Evolutionary conservation across 2,797 vertebrate species (phyloP).

Genomic region (Spea hammondii): DNA sequence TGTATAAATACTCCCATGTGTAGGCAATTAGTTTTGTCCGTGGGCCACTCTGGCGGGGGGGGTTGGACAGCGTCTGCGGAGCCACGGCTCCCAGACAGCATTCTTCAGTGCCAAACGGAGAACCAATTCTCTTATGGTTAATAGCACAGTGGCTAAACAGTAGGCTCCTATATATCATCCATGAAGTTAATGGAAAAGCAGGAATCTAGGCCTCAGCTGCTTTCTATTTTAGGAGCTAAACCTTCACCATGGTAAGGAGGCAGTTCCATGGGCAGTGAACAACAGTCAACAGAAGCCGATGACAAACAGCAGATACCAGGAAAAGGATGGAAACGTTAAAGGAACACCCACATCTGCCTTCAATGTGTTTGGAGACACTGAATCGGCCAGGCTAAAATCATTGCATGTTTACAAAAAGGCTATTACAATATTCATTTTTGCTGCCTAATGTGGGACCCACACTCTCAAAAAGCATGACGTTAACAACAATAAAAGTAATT

Average conservation of each 20-base stretch:
- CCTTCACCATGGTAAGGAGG: constrained; percentile 18
- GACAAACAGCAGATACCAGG: constrained; percentile 39
- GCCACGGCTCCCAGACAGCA: constrained; percentile 51
- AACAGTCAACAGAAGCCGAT: constrained; percentile 12
- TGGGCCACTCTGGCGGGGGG: constrained; percentile 52
- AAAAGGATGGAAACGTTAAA: constrained; percentile 4
- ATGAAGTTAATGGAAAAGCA: constrained; percentile 40
- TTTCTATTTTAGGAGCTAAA: constrained; percentile 31
- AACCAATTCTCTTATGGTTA: constrained; percentile 49
- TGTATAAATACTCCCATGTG: constrained; percentile 62
- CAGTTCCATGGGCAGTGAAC: constrained; percentile 4
- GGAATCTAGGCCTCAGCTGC: constrained; percentile 36
- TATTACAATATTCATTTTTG: too few relatives aligned
- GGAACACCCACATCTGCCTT: constrained; percentile 33
- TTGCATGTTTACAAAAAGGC: too few relatives aligned
- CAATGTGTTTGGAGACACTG: constrained; percentile 1
- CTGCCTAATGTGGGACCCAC: too few relatives aligned
- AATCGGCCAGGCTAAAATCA: constrained; percentile 1
- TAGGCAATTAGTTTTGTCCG: constrained; percentile 62
- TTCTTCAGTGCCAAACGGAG: constrained; percentile 25
- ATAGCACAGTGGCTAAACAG: constrained; percentile 52
- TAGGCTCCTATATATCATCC: constrained; percentile 43
- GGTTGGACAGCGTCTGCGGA: constrained; percentile 52
- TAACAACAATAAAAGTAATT: too few relatives aligned
- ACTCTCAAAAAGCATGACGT: too few relatives aligned